phyloP scores from a whole-genome alignment of 2,888 invertebrate genomes.

The Prenolepis imparis region DNA sequence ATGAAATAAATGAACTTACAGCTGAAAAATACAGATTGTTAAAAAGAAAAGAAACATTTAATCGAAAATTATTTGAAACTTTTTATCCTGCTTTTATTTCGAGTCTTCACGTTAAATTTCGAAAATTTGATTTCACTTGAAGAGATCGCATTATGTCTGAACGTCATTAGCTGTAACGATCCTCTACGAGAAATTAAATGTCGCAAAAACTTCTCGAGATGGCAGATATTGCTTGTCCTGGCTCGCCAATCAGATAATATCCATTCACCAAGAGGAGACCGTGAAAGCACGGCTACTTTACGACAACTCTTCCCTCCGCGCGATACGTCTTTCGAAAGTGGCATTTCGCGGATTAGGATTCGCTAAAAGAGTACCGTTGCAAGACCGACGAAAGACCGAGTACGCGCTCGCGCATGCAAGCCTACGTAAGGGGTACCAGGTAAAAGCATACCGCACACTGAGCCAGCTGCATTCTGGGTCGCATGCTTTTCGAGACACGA shows the following conservation, averaged over 20 bases:
- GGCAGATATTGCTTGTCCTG: neutral
- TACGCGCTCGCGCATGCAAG: neutral
- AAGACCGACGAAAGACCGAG: slow-evolving; percentile 53
- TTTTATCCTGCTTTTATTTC: neutral
- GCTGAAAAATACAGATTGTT: neutral
- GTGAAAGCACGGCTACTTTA: slow-evolving; percentile 58
- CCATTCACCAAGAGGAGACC: slow-evolving; percentile 37
- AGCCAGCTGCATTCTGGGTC: slow-evolving; percentile 80
- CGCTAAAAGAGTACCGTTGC: slow-evolving; percentile 70
- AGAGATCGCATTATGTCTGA: neutral
- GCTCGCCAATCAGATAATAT: neutral
- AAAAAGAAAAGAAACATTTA: neutral
- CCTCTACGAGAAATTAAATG: neutral
- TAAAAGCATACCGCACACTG: slow-evolving; percentile 55
- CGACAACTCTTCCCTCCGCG: slow-evolving; percentile 58
- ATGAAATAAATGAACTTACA: neutral
- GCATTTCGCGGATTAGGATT: slow-evolving; percentile 72
- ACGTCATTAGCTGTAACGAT: neutral
- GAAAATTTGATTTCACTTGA: neutral
- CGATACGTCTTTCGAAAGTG: slow-evolving; percentile 68
- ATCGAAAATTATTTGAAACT: neutral
- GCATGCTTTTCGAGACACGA: slow-evolving; percentile 75
- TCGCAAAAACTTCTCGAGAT: neutral
- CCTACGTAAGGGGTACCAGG: slow-evolving; percentile 15
- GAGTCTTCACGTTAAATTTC: neutral